phyloP scores from a whole-genome alignment of 2,797 vertebrate species.

The Lutjanus campechanus region DNA sequence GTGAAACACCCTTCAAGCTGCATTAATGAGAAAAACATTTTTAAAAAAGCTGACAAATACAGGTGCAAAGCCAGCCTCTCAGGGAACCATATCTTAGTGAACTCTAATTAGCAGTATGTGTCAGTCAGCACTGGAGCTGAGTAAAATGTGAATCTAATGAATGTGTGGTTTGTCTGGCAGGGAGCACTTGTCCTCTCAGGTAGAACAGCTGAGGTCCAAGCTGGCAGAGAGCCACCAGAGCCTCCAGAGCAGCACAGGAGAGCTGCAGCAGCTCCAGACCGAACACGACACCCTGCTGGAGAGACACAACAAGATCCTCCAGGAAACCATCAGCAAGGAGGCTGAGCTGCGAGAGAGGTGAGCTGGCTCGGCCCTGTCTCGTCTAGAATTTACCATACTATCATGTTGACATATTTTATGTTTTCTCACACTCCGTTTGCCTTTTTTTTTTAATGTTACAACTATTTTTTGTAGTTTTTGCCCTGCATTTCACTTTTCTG shows the following conservation, averaged over 20 bases:
- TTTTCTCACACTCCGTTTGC: background rate
- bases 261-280: conserved; percentile 91
- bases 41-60: background rate
- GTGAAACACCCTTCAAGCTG: too few relatives aligned
- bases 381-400: background rate
- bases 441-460: background rate
- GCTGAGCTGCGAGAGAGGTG: conserved; percentile 96
- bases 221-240: conserved; percentile 92
- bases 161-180: conserved; percentile 76
- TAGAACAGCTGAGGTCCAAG: conserved; percentile 91
- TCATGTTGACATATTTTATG: background rate
- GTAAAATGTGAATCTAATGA: conserved; percentile 15
- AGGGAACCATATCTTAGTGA: background rate
- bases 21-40: too few relatives aligned
- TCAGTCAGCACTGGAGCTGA: background rate
- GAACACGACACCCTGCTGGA: conserved; percentile 95
- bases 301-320: conserved; percentile 96
- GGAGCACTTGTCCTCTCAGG: conserved; percentile 89
- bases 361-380: background rate
- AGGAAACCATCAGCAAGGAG: conserved; percentile 94
- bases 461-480: background rate
- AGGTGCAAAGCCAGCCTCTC: background rate
- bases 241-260: conserved; percentile 86
- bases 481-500: background rate
- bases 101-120: background rate